phyloP scores from a whole-genome alignment of 1,140 invertebrate genomes.

The Eueides isabella region DNA sequence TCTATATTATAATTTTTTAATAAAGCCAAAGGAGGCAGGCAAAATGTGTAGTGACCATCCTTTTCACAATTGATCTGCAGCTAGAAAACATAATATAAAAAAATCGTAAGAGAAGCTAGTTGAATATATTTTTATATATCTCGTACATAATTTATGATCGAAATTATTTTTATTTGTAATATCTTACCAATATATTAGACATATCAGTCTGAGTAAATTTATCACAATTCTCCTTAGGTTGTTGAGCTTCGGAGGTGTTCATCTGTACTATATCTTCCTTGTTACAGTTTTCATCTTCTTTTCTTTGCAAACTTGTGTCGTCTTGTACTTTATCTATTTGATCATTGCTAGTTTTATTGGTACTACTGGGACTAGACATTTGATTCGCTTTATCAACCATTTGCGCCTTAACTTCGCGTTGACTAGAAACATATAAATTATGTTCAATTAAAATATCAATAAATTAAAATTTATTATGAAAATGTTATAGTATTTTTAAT shows the following conservation, averaged over 20 bases:
- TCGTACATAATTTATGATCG: too few relatives aligned
- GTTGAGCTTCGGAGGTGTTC: not conserved
- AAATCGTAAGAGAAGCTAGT: too few relatives aligned
- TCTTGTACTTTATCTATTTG: slow-evolving; percentile 5
- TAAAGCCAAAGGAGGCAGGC: slow-evolving; percentile 53
- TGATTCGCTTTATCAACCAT: slow-evolving; percentile 13
- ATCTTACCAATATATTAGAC: slow-evolving; percentile 51
- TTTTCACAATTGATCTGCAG: slow-evolving; percentile 50
- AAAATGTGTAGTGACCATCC: slow-evolving; percentile 57
- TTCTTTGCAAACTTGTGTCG: not conserved
- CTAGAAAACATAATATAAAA: slow-evolving; percentile 42
- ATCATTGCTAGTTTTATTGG: not conserved
- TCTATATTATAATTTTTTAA: slow-evolving; percentile 46
- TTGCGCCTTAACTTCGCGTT: not conserved
- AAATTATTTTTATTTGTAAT: not conserved
- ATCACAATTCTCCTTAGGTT: slow-evolving; percentile 9
- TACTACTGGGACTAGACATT: not conserved
- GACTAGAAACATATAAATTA: not conserved
- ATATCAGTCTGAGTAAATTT: slow-evolving; percentile 51
- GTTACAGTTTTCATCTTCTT: not conserved
- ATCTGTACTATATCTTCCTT: not conserved
- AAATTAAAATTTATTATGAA: not conserved
- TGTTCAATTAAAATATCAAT: not conserved
- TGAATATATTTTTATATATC: too few relatives aligned
- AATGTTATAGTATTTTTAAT: not conserved